phyloP scores from a whole-genome alignment of 2,113 vertebrate genomes.

The Paramisgurnus dabryanus region DNA sequence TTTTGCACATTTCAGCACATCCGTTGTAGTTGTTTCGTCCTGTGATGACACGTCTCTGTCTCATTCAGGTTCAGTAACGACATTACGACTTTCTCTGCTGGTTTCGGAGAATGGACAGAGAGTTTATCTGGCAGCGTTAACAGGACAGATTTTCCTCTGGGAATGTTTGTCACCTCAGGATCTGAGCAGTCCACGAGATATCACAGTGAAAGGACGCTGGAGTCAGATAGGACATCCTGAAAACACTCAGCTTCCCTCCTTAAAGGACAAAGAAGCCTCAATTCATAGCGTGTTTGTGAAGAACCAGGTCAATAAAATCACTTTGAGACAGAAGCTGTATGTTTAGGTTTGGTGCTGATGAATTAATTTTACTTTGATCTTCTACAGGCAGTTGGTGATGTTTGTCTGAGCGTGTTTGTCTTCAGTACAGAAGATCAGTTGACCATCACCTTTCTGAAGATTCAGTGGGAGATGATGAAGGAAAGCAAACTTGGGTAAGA shows the following conservation, averaged over 20 bases:
- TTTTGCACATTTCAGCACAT: no score
- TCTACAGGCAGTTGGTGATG: constrained; percentile 81
- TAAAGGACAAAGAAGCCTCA: constrained; percentile 83
- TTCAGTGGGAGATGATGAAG: constrained; percentile 81
- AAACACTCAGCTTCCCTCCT: constrained; percentile 76
- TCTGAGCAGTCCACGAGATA: constrained; percentile 61
- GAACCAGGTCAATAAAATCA: constrained; percentile 81
- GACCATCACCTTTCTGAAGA: constrained; percentile 79
- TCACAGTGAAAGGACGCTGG: constrained; percentile 77
- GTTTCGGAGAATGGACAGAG: constrained; percentile 83
- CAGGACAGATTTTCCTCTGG: constrained; percentile 85
- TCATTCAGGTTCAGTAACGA: constrained; percentile 63
- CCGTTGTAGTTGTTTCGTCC: no score
- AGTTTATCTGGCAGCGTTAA: constrained; percentile 74
- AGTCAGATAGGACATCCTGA: constrained; percentile 75
- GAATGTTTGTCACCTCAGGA: constrained; percentile 74
- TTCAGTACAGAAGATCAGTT: constrained; percentile 82
- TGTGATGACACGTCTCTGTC: not conserved
- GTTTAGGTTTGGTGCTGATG: not conserved
- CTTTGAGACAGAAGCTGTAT: not conserved
- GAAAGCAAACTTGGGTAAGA: constrained; percentile 73
- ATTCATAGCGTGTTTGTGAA: constrained; percentile 79
- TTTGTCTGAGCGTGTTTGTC: constrained; percentile 84
- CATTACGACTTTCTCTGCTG: constrained; percentile 73
- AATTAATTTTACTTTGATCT: not conserved